Evolutionary conservation across 2,888 invertebrate species (phyloP).

Genomic region (Temnothorax unifasciatus): DNA sequence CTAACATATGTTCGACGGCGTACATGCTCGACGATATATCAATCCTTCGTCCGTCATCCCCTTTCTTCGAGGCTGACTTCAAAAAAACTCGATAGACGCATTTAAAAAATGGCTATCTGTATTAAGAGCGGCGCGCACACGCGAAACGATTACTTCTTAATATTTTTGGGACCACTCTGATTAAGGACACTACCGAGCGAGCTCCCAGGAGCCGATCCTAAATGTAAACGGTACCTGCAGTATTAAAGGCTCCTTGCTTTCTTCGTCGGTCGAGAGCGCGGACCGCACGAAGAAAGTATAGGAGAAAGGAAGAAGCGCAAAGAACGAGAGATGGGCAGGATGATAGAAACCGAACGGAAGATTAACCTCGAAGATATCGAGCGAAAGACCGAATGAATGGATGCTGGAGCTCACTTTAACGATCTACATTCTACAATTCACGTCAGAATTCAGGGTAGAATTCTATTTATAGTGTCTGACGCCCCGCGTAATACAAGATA

Average conservation of each 20-base stretch:
- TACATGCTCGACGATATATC: background rate
- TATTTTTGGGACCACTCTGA: slow-evolving; percentile 85
- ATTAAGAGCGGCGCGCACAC: slow-evolving; percentile 53
- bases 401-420: slow-evolving; percentile 7
- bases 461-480: background rate
- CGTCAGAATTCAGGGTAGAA: background rate
- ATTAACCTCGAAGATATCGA: slow-evolving; percentile 32
- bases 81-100: slow-evolving; percentile 45
- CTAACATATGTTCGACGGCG: background rate
- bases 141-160: slow-evolving; percentile 77
- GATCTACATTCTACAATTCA: slow-evolving; percentile 7
- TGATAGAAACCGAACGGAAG: slow-evolving; percentile 19
- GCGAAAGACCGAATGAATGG: slow-evolving; percentile 30
- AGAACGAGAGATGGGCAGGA: slow-evolving; percentile 23
- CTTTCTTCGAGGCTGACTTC: slow-evolving; percentile 42
- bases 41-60: background rate
- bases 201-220: slow-evolving; percentile 73
- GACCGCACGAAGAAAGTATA: background rate
- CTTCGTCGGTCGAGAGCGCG: slow-evolving; percentile 63
- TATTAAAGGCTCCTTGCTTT: slow-evolving; percentile 75
- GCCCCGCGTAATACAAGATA: background rate
- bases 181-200: slow-evolving; percentile 76
- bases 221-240: slow-evolving; percentile 70
- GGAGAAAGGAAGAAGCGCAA: slow-evolving; percentile 18
- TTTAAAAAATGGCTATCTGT: slow-evolving; percentile 57